phyloP scores from a whole-genome alignment of 2,113 vertebrate genomes.

The Melanotaenia duboulayi region DNA sequence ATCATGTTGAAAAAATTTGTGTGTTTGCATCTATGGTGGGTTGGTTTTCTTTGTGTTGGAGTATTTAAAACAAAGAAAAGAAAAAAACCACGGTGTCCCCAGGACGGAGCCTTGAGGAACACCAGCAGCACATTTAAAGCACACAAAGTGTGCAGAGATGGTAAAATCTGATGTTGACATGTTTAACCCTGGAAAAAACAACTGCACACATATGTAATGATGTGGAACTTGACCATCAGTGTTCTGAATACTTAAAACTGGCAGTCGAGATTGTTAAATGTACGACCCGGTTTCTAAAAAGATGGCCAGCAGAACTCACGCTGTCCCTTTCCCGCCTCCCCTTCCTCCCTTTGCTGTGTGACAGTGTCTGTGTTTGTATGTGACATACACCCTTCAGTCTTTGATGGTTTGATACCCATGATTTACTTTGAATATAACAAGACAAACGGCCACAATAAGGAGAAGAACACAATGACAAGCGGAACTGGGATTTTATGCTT shows the following conservation, averaged over 20 bases:
- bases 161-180: background rate
- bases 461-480: slow-evolving; percentile 33
- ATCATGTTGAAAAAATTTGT: slow-evolving; percentile 57
- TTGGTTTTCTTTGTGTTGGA: slow-evolving; percentile 50
- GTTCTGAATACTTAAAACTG: slow-evolving; percentile 20
- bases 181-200: slow-evolving; percentile 9
- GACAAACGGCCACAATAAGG: slow-evolving; percentile 57
- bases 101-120: slow-evolving; percentile 44
- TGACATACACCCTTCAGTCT: slow-evolving; percentile 73
- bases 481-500: slow-evolving; percentile 73
- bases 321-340: slow-evolving; percentile 19
- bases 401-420: slow-evolving; percentile 72
- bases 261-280: slow-evolving; percentile 30
- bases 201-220: background rate
- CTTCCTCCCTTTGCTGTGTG: slow-evolving; percentile 53
- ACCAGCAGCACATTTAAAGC: slow-evolving; percentile 4
- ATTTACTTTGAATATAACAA: slow-evolving; percentile 71
- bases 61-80: slow-evolving; percentile 24
- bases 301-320: slow-evolving; percentile 55
- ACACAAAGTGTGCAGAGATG: background rate
- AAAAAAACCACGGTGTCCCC: slow-evolving; percentile 15
- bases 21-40: slow-evolving; percentile 57
- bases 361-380: slow-evolving; percentile 78
- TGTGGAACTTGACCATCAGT: slow-evolving; percentile 10
- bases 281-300: slow-evolving; percentile 46